phyloP scores from a whole-genome alignment of 1,140 invertebrate genomes.

The Drosophila sulfurigaster region DNA sequence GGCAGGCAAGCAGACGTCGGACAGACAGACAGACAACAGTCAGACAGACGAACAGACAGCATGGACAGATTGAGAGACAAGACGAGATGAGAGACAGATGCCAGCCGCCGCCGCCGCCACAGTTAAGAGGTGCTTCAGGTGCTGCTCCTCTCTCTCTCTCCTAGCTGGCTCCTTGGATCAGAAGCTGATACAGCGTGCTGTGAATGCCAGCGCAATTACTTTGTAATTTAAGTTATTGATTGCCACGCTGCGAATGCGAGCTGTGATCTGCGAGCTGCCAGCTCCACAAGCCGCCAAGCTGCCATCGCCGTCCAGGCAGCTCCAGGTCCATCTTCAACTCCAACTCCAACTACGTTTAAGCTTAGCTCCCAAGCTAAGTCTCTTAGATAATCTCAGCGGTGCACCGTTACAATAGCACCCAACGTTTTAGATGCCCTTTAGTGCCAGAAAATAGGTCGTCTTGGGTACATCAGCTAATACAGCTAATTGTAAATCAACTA shows the following conservation, averaged over 20 bases:
- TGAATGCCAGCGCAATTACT: slow-evolving; percentile 84
- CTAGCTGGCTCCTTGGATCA: slow-evolving; percentile 22
- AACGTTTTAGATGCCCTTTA: slow-evolving; percentile 52
- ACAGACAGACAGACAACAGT: slow-evolving; percentile 19
- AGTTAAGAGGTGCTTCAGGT: slow-evolving; percentile 52
- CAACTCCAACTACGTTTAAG: slow-evolving; percentile 19
- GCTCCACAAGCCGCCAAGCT: slow-evolving; percentile 35
- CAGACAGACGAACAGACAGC: slow-evolving; percentile 22
- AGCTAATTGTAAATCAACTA: not conserved
- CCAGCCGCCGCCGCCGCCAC: slow-evolving; percentile 16
- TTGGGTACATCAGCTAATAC: slow-evolving; percentile 30
- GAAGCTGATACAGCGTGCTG: slow-evolving; percentile 72
- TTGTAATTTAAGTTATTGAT: slow-evolving; percentile 85
- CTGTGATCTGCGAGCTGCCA: slow-evolving; percentile 24
- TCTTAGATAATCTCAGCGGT: slow-evolving; percentile 66
- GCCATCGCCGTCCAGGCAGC: slow-evolving; percentile 19
- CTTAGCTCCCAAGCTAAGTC: slow-evolving; percentile 28
- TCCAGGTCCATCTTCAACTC: slow-evolving; percentile 24
- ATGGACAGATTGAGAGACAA: slow-evolving; percentile 12
- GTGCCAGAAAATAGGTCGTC: slow-evolving; percentile 48
- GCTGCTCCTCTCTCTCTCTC: slow-evolving; percentile 4
- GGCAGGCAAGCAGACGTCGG: slow-evolving; percentile 64
- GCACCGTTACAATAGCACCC: slow-evolving; percentile 77
- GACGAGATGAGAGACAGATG: slow-evolving; percentile 25
- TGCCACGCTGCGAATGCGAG: slow-evolving; percentile 70